Evolutionary conservation across 2,888 invertebrate genomes (phyloP).

Genomic region (Steinernema scapterisci): DNA sequence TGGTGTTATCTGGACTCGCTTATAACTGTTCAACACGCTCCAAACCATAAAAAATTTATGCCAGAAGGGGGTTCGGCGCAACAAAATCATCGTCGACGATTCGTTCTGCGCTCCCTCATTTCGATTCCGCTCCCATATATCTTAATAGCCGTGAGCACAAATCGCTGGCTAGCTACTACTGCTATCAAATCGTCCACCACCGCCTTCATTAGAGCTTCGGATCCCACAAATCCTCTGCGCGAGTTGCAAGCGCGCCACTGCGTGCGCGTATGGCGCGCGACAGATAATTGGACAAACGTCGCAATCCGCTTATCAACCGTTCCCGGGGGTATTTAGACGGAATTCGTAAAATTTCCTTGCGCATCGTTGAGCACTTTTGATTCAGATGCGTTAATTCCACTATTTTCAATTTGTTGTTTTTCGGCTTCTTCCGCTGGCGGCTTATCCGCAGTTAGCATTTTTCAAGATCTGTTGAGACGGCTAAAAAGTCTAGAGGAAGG

Average conservation of each 20-base stretch:
- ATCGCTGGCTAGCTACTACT: background rate
- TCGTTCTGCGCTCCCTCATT: background rate
- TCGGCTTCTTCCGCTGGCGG: background rate
- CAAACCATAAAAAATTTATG: slow-evolving; percentile 12
- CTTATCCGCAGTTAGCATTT: too few species aligned
- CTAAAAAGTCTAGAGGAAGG: too few species aligned
- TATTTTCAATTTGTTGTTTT: background rate
- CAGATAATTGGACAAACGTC: slow-evolving; percentile 31
- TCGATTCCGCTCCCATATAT: background rate
- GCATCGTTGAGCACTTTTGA: slow-evolving; percentile 23
- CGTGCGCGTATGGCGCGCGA: background rate
- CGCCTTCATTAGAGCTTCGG: slow-evolving; percentile 7
- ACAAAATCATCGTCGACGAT: slow-evolving; percentile 8
- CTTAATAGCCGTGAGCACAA: slow-evolving; percentile 22
- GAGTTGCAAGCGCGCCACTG: background rate
- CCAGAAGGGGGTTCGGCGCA: background rate
- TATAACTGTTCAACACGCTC: background rate
- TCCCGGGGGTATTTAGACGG: slow-evolving; percentile 13
- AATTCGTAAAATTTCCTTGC: background rate
- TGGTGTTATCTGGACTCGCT: background rate
- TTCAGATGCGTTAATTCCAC: slow-evolving; percentile 11
- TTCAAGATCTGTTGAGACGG: too few species aligned
- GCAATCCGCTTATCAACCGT: slow-evolving; percentile 31
- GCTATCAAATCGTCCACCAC: slow-evolving; percentile 1
- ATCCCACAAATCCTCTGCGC: background rate